Conservation (phyloP, 2,797 vertebrate genomes). For the Mormyrus proboscirostris region DNA sequence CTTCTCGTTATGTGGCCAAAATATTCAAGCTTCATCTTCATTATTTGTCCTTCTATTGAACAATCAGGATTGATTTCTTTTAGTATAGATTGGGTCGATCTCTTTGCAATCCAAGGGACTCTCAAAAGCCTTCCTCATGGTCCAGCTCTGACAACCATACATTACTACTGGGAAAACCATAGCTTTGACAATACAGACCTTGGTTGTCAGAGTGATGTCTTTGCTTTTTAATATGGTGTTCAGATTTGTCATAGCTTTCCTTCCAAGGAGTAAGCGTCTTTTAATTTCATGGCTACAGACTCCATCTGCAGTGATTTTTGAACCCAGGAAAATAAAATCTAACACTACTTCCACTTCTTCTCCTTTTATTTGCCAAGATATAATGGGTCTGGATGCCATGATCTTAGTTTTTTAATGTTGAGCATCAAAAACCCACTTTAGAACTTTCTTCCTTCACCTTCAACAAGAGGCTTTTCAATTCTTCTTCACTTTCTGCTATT, state of each 20-base stretch:
- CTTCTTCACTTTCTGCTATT: neutral
- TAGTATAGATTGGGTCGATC: neutral
- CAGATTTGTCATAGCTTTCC: neutral
- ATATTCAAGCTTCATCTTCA: neutral
- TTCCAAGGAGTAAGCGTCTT: neutral
- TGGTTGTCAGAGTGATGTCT: neutral
- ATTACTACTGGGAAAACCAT: neutral
- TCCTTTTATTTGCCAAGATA: neutral
- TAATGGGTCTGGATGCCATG: neutral
- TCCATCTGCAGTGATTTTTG: neutral
- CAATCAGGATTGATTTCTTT: neutral
- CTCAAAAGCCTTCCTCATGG: neutral
- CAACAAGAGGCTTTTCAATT: neutral
- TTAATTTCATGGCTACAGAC: neutral
- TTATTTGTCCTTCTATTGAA: neutral
- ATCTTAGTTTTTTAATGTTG: conserved; percentile 9
- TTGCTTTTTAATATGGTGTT: neutral
- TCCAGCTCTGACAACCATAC: neutral
- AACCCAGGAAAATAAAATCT: conserved; percentile 4
- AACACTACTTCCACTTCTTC: neutral
- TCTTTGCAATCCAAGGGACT: neutral
- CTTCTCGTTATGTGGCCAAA: neutral
- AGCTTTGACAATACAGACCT: neutral
- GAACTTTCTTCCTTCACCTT: neutral
- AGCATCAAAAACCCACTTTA: neutral